These are phyloP conservation scores for Cyrtorhinus lividipennis DNA, from an alignment of 1,140 invertebrate species.

Conservation along the genomic window DNA sequence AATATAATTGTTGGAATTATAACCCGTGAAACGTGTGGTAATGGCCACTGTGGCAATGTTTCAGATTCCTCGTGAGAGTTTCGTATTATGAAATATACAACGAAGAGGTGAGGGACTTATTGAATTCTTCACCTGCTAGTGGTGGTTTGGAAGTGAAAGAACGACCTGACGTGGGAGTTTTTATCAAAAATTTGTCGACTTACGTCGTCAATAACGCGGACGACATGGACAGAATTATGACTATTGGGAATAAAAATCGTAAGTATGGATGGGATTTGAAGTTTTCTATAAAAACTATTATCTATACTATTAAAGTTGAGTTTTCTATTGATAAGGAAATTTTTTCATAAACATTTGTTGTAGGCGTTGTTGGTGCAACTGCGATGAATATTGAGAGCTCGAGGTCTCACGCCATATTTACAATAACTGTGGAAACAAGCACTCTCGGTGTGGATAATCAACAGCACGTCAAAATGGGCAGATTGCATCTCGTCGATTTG, in stretches of 20 bases:
- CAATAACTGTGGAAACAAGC: slow-evolving; percentile 70
- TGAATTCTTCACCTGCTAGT: slow-evolving; percentile 35
- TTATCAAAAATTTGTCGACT: slow-evolving; percentile 59
- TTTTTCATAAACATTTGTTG: background rate
- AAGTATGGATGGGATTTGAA: slow-evolving; percentile 25
- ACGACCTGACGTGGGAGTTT: slow-evolving; percentile 64
- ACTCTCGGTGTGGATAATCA: slow-evolving; percentile 43
- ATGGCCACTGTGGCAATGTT: slow-evolving; percentile 21
- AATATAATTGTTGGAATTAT: too few species aligned
- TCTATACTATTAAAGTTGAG: background rate
- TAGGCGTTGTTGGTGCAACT: slow-evolving; percentile 55
- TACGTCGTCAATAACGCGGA: slow-evolving; percentile 69
- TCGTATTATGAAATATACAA: slow-evolving; percentile 72
- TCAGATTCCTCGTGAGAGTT: slow-evolving; percentile 58
- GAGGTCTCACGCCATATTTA: slow-evolving; percentile 77
- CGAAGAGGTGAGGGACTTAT: slow-evolving; percentile 63
- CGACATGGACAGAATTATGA: slow-evolving; percentile 67
- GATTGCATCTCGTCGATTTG: slow-evolving; percentile 70
- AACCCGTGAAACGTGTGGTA: too few species aligned
- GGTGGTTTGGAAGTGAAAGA: slow-evolving; percentile 53
- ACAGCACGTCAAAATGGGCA: slow-evolving; percentile 56
- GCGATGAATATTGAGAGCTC: slow-evolving; percentile 79
- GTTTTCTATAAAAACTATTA: background rate
- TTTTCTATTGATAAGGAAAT: background rate
- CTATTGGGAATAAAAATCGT: slow-evolving; percentile 66